phyloP scores from a whole-genome alignment of 2,113 vertebrate species.

The Oreochromis niloticus region DNA sequence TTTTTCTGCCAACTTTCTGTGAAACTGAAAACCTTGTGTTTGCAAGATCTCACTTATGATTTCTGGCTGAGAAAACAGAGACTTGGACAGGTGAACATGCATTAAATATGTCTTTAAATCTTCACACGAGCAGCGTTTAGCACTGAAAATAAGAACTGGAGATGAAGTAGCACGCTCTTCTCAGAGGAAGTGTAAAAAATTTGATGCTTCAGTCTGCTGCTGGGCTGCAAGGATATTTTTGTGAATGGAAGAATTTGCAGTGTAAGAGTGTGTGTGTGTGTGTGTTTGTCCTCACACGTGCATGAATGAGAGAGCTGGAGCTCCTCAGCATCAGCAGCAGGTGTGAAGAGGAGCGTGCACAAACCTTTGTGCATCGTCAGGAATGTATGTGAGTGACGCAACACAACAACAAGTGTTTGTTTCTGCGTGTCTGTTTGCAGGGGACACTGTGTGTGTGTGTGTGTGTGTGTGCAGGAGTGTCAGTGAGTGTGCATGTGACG shows the following conservation, averaged over 20 bases:
- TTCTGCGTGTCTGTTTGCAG: background rate
- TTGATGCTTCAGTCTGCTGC: background rate
- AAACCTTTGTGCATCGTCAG: background rate
- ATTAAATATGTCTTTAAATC: background rate
- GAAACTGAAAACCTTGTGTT: background rate
- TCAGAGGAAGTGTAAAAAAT: background rate
- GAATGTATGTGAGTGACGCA: constrained; percentile 12
- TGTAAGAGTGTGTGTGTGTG: background rate
- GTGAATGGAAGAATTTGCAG: constrained; percentile 35
- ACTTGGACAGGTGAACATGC: background rate
- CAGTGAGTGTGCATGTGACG: background rate
- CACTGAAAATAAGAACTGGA: background rate
- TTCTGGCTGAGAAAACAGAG: background rate
- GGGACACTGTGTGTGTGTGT: background rate
- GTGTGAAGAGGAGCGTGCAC: background rate
- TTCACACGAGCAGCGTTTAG: background rate
- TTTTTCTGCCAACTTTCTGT: background rate
- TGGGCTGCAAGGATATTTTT: background rate
- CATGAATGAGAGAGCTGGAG: background rate
- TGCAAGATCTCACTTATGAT: background rate
- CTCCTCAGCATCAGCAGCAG: background rate
- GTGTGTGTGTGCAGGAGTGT: background rate
- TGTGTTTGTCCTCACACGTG: background rate
- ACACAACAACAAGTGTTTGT: background rate
- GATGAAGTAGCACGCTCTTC: background rate